A percentile compares a stretch with the other conserved stretches of the same genome.
These are phyloP conservation scores for Alaudala cheleensis DNA, from an alignment of 2,113 vertebrate species.

Conservation along the genomic window DNA sequence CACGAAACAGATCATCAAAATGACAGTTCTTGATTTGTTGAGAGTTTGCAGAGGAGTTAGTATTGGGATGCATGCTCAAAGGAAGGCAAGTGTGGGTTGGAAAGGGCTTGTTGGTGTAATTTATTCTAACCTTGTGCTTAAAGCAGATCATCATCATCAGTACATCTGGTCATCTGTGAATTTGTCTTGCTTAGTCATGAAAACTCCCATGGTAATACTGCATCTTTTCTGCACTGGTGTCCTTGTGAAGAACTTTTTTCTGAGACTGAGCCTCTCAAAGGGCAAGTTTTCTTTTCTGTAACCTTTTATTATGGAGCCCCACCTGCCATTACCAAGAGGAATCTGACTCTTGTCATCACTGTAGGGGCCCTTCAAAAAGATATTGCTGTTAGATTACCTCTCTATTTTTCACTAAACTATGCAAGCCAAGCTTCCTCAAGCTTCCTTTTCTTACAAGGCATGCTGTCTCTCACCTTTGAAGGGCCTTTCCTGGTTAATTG, in stretches of 20 bases:
- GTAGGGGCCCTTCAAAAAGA: background rate
- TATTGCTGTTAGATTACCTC: background rate
- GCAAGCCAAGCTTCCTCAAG: background rate
- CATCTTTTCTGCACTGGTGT: background rate
- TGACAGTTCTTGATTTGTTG: background rate
- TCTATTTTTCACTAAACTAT: background rate
- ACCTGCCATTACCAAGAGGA: background rate
- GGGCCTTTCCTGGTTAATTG: background rate
- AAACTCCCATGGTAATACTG: background rate
- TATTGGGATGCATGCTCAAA: background rate
- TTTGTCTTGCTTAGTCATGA: background rate
- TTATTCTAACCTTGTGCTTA: background rate
- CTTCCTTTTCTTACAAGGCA: background rate
- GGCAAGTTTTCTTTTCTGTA: background rate
- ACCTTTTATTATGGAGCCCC: background rate
- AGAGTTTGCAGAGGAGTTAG: background rate
- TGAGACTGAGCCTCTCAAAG: background rate
- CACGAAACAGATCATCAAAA: background rate
- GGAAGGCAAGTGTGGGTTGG: background rate
- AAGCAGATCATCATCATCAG: background rate
- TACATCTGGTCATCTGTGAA: background rate
- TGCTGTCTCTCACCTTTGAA: background rate
- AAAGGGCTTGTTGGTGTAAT: background rate
- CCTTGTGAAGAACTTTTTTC: background rate
- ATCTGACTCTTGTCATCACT: background rate